A percentile compares a stretch with the other conserved stretches of the same genome.
Evolutionary conservation across 2,797 vertebrate species (phyloP).

Genomic region (Spondyliosoma cantharus): DNA sequence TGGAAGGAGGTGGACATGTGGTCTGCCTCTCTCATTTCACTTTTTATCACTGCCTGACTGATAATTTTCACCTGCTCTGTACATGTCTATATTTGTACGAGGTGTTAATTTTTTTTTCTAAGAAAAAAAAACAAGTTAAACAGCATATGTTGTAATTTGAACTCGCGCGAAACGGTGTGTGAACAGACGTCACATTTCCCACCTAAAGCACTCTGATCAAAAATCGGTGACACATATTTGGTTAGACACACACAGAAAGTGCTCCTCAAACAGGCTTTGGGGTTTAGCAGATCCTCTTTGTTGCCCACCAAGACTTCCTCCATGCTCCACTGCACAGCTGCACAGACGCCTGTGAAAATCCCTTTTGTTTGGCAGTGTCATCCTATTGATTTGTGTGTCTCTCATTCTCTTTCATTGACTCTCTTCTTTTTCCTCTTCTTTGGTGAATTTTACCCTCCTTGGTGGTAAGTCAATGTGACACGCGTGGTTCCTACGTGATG

Average conservation of each 20-base stretch:
- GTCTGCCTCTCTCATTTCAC: constrained; percentile 29
- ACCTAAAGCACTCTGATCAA: not conserved
- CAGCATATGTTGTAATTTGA: not conserved
- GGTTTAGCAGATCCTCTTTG: constrained; percentile 25
- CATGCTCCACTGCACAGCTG: constrained; percentile 47
- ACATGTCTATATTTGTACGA: constrained; percentile 8
- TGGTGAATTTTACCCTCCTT: constrained; percentile 58
- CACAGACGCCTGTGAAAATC: constrained; percentile 38
- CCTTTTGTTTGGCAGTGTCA: constrained; percentile 59
- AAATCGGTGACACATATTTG: not conserved
- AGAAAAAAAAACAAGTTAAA: too few relatives aligned
- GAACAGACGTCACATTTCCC: not conserved
- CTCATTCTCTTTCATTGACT: constrained; percentile 58
- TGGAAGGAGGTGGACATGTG: constrained; percentile 54
- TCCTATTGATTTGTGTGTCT: constrained; percentile 63
- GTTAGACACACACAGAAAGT: constrained; percentile 16
- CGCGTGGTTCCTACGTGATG: constrained; percentile 50
- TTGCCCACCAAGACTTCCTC: constrained; percentile 24
- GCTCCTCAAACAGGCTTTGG: constrained; percentile 14
- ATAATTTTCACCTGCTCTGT: constrained; percentile 25
- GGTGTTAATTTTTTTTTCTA: not conserved
- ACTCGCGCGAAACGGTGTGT: not conserved
- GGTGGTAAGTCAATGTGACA: constrained; percentile 69
- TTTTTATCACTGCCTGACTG: constrained; percentile 30
- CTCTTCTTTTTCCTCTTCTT: constrained; percentile 55